Conservation (phyloP, 2,888 invertebrate species). For the Andricus quercusramuli region DNA sequence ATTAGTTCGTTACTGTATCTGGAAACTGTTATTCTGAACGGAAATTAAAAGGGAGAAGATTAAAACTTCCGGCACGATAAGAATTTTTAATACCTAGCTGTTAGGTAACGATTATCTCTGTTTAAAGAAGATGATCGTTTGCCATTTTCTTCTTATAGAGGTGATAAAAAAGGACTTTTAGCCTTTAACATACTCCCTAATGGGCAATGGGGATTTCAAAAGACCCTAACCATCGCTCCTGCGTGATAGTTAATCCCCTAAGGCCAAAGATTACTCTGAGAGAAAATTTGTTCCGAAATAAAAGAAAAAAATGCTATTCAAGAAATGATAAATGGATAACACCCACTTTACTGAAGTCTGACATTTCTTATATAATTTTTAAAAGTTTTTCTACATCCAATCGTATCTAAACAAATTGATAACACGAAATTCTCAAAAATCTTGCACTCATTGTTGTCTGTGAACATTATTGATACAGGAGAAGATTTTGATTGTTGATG, state of each 20-base stretch:
- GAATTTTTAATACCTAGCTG: neutral
- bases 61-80: neutral
- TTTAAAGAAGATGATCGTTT: slow-evolving; percentile 17
- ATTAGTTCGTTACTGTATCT: neutral
- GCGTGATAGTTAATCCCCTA: slow-evolving; percentile 19
- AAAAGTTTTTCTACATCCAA: no score
- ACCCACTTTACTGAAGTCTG: neutral
- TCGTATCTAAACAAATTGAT: no score
- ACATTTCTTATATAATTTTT: neutral
- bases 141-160: slow-evolving; percentile 6
- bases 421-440: no score
- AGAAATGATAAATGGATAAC: neutral
- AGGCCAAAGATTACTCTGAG: neutral
- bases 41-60: neutral
- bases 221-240: slow-evolving; percentile 10
- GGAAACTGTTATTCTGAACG: neutral
- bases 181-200: slow-evolving; percentile 27
- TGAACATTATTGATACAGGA: no score
- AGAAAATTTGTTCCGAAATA: slow-evolving; percentile 15
- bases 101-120: slow-evolving; percentile 17
- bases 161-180: slow-evolving; percentile 4
- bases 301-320: neutral
- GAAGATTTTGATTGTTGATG: no score
- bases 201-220: slow-evolving; percentile 26
- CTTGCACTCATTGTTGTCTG: no score